phyloP scores from a whole-genome alignment of 2,888 invertebrate genomes.

The Nyleta sp. region DNA sequence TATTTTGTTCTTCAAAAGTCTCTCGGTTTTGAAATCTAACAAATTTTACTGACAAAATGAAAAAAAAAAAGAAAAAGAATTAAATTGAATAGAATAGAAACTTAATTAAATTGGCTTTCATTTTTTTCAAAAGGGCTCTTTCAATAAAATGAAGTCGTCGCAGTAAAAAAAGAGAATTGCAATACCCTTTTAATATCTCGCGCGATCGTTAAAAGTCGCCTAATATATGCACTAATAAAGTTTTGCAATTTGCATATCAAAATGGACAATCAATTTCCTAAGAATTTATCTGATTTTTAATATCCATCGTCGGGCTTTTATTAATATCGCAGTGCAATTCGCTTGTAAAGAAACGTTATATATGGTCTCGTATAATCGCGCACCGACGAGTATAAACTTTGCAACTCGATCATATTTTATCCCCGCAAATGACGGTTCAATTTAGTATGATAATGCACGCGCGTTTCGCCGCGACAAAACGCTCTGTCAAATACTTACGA shows the following conservation, averaged over 20 bases:
- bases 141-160: constrained; percentile 15
- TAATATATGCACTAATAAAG: constrained; percentile 39
- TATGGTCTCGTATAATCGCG: constrained; percentile 42
- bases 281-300: constrained; percentile 41
- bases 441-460: constrained; percentile 57
- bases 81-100: background rate
- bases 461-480: constrained; percentile 42
- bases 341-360: constrained; percentile 46
- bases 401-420: constrained; percentile 53
- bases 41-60: background rate
- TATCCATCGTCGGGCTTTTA: constrained; percentile 27
- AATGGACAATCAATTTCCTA: constrained; percentile 49
- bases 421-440: constrained; percentile 53
- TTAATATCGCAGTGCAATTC: constrained; percentile 40
- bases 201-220: constrained; percentile 29
- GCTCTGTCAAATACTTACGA: constrained; percentile 37
- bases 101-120: background rate
- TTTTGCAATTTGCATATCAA: constrained; percentile 46
- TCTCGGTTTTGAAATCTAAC: constrained; percentile 13
- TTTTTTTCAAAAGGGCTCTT: background rate
- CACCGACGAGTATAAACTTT: constrained; percentile 39
- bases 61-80: background rate
- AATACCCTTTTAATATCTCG: constrained; percentile 27
- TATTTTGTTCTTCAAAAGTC: constrained; percentile 22
- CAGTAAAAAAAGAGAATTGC: constrained; percentile 17